A percentile compares a stretch with the other conserved stretches of the same genome.
These are phyloP conservation scores for Sylvia borin DNA, from an alignment of 2,797 vertebrate genomes.

Conservation along the genomic window DNA sequence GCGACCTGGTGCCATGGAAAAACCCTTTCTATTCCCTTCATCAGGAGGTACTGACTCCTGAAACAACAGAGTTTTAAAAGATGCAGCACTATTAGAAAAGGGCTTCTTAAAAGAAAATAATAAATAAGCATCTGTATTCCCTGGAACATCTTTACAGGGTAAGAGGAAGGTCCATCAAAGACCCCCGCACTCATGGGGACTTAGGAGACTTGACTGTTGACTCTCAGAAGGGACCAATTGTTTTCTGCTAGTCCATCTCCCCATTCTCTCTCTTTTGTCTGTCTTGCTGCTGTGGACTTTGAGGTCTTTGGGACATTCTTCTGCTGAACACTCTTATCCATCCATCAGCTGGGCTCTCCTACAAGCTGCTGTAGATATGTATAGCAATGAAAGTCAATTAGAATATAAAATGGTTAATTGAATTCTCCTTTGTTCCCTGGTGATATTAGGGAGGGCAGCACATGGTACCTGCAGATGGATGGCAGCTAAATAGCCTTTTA, in stretches of 20 bases:
- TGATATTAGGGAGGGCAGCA: constrained; percentile 58
- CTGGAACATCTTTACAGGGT: neutral
- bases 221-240: neutral
- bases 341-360: neutral
- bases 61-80: neutral
- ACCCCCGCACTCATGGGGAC: neutral
- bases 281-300: neutral
- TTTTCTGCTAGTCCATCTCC: neutral
- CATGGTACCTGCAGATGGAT: constrained; percentile 60
- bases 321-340: neutral
- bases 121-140: neutral
- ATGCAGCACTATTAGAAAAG: neutral
- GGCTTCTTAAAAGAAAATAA: neutral
- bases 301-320: neutral
- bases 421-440: constrained; percentile 43
- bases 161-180: neutral
- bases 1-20: constrained; percentile 23
- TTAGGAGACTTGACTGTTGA: neutral
- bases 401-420: constrained; percentile 30
- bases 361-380: neutral
- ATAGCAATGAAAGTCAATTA: neutral
- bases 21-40: neutral
- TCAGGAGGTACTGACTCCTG: neutral
- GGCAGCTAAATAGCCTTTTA: constrained; percentile 71
- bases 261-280: neutral